Evolutionary conservation across 2,888 invertebrate species (phyloP).

Genomic region (Ornithoptera alexandrae): DNA sequence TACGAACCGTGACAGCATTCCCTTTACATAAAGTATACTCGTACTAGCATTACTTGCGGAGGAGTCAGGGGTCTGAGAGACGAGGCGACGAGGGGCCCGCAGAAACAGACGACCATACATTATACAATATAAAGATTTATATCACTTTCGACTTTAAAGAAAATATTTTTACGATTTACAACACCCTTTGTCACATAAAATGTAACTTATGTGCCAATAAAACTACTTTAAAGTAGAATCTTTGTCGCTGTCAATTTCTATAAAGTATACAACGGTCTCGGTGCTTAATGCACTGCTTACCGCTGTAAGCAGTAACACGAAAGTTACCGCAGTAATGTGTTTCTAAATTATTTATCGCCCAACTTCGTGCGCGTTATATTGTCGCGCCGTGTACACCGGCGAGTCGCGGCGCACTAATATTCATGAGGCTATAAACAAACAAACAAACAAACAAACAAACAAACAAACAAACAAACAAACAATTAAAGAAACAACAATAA

Average conservation of each 20-base stretch:
- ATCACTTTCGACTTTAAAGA: background rate
- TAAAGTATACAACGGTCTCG: background rate
- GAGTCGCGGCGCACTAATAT: background rate
- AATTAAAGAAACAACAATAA: too few relatives aligned
- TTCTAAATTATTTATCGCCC: background rate
- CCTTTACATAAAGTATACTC: too few relatives aligned
- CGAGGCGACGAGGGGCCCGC: too few relatives aligned
- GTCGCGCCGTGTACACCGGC: background rate
- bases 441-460: too few relatives aligned
- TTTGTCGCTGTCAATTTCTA: background rate
- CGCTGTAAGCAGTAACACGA: background rate
- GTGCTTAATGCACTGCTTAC: background rate
- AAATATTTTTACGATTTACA: background rate
- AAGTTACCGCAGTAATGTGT: background rate
- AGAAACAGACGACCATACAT: too few relatives aligned
- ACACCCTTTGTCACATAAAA: background rate
- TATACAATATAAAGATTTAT: background rate
- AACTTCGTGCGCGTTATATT: background rate
- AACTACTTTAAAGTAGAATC: background rate
- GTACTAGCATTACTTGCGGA: too few relatives aligned
- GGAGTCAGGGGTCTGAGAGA: too few relatives aligned
- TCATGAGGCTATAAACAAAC: background rate
- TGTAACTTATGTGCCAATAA: background rate
- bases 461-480: too few relatives aligned
- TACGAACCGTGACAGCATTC: too few relatives aligned